Conservation (phyloP, 1,140 invertebrate species). For the Holcopasites calliopsidis region DNA sequence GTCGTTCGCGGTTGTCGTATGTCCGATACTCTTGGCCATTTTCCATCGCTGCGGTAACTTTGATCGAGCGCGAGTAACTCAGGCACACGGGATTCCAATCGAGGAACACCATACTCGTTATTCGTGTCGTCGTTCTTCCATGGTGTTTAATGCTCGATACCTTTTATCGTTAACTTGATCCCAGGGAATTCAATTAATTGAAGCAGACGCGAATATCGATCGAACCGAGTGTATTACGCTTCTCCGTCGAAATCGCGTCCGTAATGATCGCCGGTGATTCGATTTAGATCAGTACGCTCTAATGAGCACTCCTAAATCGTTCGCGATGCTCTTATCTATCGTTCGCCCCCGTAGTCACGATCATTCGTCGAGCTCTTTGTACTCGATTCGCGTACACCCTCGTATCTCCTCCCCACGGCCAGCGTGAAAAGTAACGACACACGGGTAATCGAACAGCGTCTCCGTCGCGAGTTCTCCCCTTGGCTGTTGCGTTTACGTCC, state of each 20-base stretch:
- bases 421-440: slow-evolving; percentile 21
- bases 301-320: slow-evolving; percentile 28
- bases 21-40: slow-evolving; percentile 47
- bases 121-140: too few relatives aligned
- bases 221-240: background rate
- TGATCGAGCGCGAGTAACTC: background rate
- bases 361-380: slow-evolving; percentile 15
- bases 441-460: slow-evolving; percentile 9
- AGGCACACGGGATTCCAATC: too few relatives aligned
- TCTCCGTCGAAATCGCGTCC: background rate
- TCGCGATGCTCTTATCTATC: slow-evolving; percentile 1
- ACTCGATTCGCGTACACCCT: background rate
- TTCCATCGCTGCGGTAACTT: slow-evolving; percentile 25
- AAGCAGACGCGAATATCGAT: too few relatives aligned
- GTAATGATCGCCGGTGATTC: background rate
- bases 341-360: slow-evolving; percentile 16
- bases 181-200: too few relatives aligned
- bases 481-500: background rate
- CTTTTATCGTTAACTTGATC: background rate
- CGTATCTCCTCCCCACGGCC: background rate
- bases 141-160: background rate
- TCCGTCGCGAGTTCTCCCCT: background rate
- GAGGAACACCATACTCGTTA: too few relatives aligned
- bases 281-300: slow-evolving; percentile 18
- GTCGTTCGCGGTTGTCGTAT: slow-evolving; percentile 40